These are phyloP conservation scores for Thamnophis elegans DNA, from an alignment of 2,797 vertebrate genomes.

Conservation along the genomic window DNA sequence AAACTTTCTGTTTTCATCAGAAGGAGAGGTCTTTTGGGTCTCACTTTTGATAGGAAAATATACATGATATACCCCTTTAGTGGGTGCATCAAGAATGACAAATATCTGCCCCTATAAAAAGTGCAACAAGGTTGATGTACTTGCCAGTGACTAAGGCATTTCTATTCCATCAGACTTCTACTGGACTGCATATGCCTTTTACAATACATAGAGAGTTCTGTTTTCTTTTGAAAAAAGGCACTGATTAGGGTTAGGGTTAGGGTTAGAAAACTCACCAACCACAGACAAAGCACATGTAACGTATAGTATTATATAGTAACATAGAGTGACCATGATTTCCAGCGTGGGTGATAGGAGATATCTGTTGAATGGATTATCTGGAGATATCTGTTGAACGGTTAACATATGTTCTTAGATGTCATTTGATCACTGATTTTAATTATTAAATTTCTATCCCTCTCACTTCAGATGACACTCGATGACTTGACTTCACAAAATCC, in stretches of 20 bases:
- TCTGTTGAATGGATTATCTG: background rate
- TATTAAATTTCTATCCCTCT: background rate
- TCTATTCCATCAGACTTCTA: background rate
- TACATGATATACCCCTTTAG: background rate
- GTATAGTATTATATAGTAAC: background rate
- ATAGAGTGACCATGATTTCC: background rate
- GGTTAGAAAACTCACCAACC: background rate
- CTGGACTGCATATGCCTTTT: background rate
- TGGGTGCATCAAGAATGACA: background rate
- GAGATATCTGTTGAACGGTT: background rate
- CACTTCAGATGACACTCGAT: background rate
- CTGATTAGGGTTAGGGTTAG: too few relatives aligned
- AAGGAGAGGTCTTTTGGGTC: background rate
- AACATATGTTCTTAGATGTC: background rate
- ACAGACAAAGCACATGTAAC: background rate
- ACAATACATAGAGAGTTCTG: background rate
- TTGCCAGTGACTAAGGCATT: background rate
- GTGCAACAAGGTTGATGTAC: background rate
- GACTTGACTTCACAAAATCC: background rate
- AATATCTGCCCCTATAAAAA: background rate
- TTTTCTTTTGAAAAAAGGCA: background rate
- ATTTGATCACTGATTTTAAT: background rate
- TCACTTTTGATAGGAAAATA: background rate
- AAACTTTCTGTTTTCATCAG: background rate
- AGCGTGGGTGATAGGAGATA: background rate